Conservation (phyloP, 2,113 vertebrate species). For the Dasyurus viverrinus region DNA sequence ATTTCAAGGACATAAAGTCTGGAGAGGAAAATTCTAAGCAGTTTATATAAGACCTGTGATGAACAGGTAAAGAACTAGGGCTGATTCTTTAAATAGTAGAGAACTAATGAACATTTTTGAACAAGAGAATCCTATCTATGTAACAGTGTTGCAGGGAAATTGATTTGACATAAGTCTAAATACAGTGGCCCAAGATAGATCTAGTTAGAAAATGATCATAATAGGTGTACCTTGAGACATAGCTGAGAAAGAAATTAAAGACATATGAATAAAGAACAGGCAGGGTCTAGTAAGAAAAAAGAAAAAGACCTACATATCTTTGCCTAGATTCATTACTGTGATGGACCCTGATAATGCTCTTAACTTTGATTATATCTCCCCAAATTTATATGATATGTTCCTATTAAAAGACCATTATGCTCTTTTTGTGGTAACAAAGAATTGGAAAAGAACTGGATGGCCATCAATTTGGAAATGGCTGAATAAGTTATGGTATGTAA, state of each 20-base stretch:
- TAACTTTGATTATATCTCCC: conserved; percentile 23
- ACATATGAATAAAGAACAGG: not conserved
- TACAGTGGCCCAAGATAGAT: not conserved
- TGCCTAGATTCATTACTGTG: conserved; percentile 28
- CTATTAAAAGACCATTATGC: not conserved
- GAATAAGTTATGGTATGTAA: too few species aligned
- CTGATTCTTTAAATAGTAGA: not conserved
- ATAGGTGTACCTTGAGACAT: not conserved
- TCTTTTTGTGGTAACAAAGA: too few species aligned
- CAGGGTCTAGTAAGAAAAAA: not conserved
- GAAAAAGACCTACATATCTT: not conserved
- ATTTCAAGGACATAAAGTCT: not conserved
- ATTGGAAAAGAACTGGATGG: too few species aligned
- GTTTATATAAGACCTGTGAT: not conserved
- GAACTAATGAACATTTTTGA: not conserved
- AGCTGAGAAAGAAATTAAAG: not conserved
- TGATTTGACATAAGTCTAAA: not conserved
- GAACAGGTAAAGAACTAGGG: not conserved
- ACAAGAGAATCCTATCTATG: not conserved
- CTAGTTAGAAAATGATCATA: not conserved
- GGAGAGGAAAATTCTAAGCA: not conserved
- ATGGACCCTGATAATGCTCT: not conserved
- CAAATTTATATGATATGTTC: not conserved
- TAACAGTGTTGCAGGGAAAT: not conserved
- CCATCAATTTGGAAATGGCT: too few species aligned